A percentile compares a stretch with the other conserved stretches of the same genome.
These are phyloP conservation scores for Valencia hispanica DNA, from an alignment of 2,797 vertebrate genomes.

Conservation along the genomic window DNA sequence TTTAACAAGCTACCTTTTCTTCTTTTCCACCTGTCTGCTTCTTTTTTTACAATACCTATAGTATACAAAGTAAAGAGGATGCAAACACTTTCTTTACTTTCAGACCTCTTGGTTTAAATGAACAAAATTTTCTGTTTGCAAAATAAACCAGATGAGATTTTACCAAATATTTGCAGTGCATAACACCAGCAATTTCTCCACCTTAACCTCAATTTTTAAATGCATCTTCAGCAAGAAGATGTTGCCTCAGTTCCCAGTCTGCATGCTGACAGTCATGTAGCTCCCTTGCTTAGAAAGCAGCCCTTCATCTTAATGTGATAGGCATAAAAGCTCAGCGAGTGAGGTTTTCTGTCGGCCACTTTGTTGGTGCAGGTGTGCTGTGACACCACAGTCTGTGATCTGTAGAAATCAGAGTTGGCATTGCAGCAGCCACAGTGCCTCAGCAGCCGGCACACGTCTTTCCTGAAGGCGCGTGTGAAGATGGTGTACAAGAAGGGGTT, in stretches of 20 bases:
- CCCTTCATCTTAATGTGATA: slow-evolving; percentile 78
- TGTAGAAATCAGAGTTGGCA: slow-evolving; percentile 77
- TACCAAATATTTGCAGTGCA: slow-evolving; percentile 1
- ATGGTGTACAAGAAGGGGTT: slow-evolving; percentile 95
- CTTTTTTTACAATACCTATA: slow-evolving; percentile 7
- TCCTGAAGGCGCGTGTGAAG: slow-evolving; percentile 90
- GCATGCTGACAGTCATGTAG: slow-evolving; percentile 57
- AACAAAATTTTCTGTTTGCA: slow-evolving; percentile 25
- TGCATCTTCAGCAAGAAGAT: slow-evolving; percentile 12
- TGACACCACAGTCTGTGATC: slow-evolving; percentile 80
- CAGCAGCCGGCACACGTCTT: slow-evolving; percentile 86
- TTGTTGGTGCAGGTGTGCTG: slow-evolving; percentile 67
- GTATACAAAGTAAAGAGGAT: slow-evolving; percentile 8
- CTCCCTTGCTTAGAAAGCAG: slow-evolving; percentile 72
- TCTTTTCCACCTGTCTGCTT: slow-evolving; percentile 4
- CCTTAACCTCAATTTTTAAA: slow-evolving; percentile 29
- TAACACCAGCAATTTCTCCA: slow-evolving; percentile 14
- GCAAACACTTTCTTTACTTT: slow-evolving; percentile 16
- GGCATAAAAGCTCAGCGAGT: slow-evolving; percentile 64
- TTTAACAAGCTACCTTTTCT: slow-evolving; percentile 7
- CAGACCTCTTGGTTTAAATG: slow-evolving; percentile 14
- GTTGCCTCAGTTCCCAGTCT: slow-evolving; percentile 20
- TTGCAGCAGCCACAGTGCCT: slow-evolving; percentile 85
- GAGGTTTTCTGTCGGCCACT: slow-evolving; percentile 42
- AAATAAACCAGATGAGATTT: slow-evolving; percentile 21